Evolutionary conservation across 2,888 invertebrate genomes (phyloP), one percentile per base, ranked within the genome.

Genomic region (Oscheius sp.): DNA sequence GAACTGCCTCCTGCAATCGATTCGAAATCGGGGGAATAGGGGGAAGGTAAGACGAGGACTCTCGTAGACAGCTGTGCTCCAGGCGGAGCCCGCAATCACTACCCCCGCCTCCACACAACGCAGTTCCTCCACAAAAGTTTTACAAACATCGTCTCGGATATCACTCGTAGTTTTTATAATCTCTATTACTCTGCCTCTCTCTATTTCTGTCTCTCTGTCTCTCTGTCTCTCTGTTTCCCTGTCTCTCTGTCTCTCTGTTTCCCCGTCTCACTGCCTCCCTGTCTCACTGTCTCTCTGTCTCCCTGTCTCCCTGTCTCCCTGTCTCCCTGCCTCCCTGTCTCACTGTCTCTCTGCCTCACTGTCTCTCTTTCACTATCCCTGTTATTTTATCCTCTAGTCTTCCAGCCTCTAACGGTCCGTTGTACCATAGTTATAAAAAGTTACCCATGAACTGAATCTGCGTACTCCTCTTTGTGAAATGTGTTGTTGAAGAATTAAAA

Each of bases 1-100:
- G 63, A 63, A 63, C 47, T 47, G 42, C 63, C 63, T 63, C 55
- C 68, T 68, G 68, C 68, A 35, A 68, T 68, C 68, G 68, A 68
- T 68, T 35, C 55, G 55, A 55, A 32, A 29, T 21, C 29, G 29
- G 32, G 50, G 2, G 68, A 68, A 21, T 21, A 21, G 21, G 21
- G 21, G 21, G 42, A 42, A 42, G 63, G 63, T 63, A 63, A 63
- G 63, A 63, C 63, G 63, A 63, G 48, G 63, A 2, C 63, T 32
- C 48, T 21, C 47, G 63, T 29, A 21, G 68, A 68, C 68, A 68
- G 68, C 68, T 68, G 68, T 68, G 68, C 68, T 55, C 47, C 68
- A 42, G 42, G 42, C 42, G 37, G 33, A 33, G 37, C 35, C 55
- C 21, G 21, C 21, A 21, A 21, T 21, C 21, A 21, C 21, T 21